Evolutionary conservation across 2,888 invertebrate species (phyloP).

Genomic region (Chloromyia formosa): DNA sequence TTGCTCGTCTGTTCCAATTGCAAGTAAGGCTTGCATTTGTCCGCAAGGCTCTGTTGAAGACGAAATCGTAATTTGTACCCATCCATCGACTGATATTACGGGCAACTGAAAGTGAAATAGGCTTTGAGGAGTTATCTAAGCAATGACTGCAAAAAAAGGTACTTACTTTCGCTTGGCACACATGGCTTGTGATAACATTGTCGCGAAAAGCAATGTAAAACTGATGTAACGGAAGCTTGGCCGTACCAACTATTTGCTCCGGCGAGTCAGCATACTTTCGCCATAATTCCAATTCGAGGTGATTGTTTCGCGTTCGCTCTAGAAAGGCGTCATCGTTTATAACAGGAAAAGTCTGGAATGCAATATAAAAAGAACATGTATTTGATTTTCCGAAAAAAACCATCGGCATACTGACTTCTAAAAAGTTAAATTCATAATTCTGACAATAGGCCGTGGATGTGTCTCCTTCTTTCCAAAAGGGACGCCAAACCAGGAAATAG

Average conservation of each 20-base stretch:
- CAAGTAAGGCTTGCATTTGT: slow-evolving; percentile 68
- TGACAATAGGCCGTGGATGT: slow-evolving; percentile 52
- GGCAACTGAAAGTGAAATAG: slow-evolving; percentile 65
- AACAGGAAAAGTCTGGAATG: slow-evolving; percentile 68
- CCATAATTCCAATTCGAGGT: slow-evolving; percentile 67
- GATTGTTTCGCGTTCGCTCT: slow-evolving; percentile 67
- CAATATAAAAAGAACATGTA: slow-evolving; percentile 49
- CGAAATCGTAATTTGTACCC: slow-evolving; percentile 66
- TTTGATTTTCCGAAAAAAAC: not conserved
- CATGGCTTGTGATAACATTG: slow-evolving; percentile 66
- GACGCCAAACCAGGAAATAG: slow-evolving; percentile 56
- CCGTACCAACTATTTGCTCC: slow-evolving; percentile 65
- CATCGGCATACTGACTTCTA: slow-evolving; percentile 55
- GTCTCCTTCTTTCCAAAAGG: slow-evolving; percentile 60
- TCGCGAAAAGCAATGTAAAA: slow-evolving; percentile 71
- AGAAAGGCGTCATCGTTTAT: slow-evolving; percentile 67
- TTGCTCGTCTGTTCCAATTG: slow-evolving; percentile 70
- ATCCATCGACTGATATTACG: slow-evolving; percentile 70
- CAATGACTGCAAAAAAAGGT: not conserved
- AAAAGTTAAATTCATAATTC: slow-evolving; percentile 55
- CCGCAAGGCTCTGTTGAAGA: slow-evolving; percentile 65
- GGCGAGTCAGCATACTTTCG: slow-evolving; percentile 59
- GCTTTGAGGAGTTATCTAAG: not conserved
- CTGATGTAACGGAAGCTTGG: slow-evolving; percentile 69
- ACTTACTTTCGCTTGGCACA: slow-evolving; percentile 67